These are phyloP conservation scores for Eurytoma adleriae DNA, from an alignment of 2,888 invertebrate genomes.

Conservation along the genomic window DNA sequence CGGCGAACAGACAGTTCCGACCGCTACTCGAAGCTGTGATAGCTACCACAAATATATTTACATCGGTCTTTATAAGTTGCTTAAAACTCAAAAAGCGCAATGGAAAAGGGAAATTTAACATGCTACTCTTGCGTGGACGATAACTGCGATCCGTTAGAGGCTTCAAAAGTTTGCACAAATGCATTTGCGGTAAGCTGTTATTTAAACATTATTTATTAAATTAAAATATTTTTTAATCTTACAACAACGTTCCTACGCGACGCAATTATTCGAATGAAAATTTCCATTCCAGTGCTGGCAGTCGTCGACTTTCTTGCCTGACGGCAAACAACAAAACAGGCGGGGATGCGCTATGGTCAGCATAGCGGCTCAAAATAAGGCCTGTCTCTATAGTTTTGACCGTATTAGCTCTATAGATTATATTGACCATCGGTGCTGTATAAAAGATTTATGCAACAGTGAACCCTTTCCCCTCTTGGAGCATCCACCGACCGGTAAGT, in stretches of 20 bases:
- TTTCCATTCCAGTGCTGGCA: constrained; percentile 83
- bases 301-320: constrained; percentile 84
- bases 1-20: no score
- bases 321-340: constrained; percentile 83
- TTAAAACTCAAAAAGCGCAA: constrained; percentile 9
- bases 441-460: constrained; percentile 87
- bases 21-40: no score
- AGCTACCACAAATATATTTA: no score
- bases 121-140: constrained; percentile 86
- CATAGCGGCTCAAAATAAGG: no score
- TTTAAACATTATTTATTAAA: background rate
- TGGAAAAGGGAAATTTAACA: constrained; percentile 64
- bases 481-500: constrained; percentile 60
- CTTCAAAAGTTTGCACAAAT: constrained; percentile 78
- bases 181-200: constrained; percentile 80
- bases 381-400: constrained; percentile 83
- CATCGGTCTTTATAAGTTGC: no score
- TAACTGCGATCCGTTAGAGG: constrained; percentile 79
- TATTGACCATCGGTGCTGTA: constrained; percentile 84
- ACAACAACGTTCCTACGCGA: background rate
- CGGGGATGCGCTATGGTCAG: no score
- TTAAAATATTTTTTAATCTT: background rate
- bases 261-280: no score
- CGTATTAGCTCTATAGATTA: constrained; percentile 72
- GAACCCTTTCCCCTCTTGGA: constrained; percentile 84